A percentile compares a stretch with the other conserved stretches of the same genome.
These are phyloP conservation scores for Cottus gobio DNA, from an alignment of 2,113 vertebrate species.

Conservation along the genomic window DNA sequence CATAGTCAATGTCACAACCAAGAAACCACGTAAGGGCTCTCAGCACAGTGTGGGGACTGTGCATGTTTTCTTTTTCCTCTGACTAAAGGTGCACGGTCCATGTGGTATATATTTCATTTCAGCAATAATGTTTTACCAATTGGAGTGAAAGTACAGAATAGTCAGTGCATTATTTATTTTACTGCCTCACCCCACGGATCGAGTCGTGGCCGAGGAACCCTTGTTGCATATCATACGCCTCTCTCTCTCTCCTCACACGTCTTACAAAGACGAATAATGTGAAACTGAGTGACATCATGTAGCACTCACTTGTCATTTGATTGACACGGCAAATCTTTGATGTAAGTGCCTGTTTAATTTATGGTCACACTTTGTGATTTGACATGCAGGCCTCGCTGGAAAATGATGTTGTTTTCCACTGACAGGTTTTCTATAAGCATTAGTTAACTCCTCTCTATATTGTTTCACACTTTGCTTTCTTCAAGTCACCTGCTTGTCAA, in stretches of 20 bases:
- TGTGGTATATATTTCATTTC: constrained; percentile 16
- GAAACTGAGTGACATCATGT: neutral
- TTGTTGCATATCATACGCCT: neutral
- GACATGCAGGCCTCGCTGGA: constrained; percentile 8
- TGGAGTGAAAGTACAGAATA: neutral
- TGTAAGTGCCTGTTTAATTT: constrained; percentile 10
- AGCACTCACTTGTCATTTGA: constrained; percentile 7
- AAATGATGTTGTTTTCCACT: constrained; percentile 6
- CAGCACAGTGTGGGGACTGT: constrained; percentile 6
- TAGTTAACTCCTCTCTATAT: neutral
- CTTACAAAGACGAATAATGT: neutral
- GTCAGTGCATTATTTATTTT: neutral
- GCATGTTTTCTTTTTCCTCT: neutral
- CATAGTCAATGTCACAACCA: constrained; percentile 91
- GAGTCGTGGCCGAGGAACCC: neutral
- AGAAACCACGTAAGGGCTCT: constrained; percentile 90
- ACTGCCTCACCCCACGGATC: neutral
- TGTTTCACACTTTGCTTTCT: neutral
- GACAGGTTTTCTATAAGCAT: neutral
- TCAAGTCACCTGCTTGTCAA: neutral
- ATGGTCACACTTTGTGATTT: neutral
- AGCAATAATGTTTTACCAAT: neutral
- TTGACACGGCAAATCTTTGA: constrained; percentile 8
- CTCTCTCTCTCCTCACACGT: neutral
- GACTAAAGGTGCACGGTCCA: neutral